These are phyloP conservation scores for Silvanus unidentatus DNA, from an alignment of 2,888 invertebrate genomes.

Conservation along the genomic window DNA sequence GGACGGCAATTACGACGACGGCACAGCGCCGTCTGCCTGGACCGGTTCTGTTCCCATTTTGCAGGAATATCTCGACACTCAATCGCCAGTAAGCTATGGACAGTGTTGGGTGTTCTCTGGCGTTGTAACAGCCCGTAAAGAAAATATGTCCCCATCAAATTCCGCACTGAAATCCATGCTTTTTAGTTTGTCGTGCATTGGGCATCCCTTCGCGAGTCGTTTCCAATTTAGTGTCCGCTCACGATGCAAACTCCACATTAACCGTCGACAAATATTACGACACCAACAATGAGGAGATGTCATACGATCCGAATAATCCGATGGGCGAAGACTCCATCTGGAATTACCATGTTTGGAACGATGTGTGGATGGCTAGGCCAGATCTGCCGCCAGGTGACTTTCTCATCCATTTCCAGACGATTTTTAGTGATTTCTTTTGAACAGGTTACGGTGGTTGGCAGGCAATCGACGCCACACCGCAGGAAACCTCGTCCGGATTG, in stretches of 20 bases:
- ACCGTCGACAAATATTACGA: slow-evolving; percentile 76
- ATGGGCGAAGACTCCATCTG: slow-evolving; percentile 71
- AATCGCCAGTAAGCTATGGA: slow-evolving; percentile 67
- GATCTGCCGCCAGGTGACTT: slow-evolving; percentile 68
- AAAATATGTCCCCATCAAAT: too few species aligned
- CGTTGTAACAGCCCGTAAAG: slow-evolving; percentile 69
- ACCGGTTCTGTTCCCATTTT: slow-evolving; percentile 74
- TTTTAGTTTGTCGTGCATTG: slow-evolving; percentile 72
- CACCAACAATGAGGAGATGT: slow-evolving; percentile 58
- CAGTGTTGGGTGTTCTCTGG: slow-evolving; percentile 89
- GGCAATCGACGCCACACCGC: slow-evolving; percentile 80
- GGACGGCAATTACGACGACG: slow-evolving; percentile 69
- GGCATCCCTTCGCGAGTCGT: slow-evolving; percentile 77
- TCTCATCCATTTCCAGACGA: too few species aligned
- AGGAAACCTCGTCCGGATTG: slow-evolving; percentile 65
- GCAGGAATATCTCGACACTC: slow-evolving; percentile 60
- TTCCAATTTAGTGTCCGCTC: slow-evolving; percentile 78
- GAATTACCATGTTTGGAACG: slow-evolving; percentile 89
- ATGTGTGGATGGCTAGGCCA: slow-evolving; percentile 78
- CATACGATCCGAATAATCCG: slow-evolving; percentile 62
- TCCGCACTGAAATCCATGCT: too few species aligned
- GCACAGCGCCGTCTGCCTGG: slow-evolving; percentile 73
- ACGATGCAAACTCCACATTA: slow-evolving; percentile 72
- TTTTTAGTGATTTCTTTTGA: too few species aligned
- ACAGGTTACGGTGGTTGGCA: slow-evolving; percentile 91